These are phyloP conservation scores for Palaemon carinicauda DNA, from an alignment of 1,140 invertebrate species.

Conservation along the genomic window DNA sequence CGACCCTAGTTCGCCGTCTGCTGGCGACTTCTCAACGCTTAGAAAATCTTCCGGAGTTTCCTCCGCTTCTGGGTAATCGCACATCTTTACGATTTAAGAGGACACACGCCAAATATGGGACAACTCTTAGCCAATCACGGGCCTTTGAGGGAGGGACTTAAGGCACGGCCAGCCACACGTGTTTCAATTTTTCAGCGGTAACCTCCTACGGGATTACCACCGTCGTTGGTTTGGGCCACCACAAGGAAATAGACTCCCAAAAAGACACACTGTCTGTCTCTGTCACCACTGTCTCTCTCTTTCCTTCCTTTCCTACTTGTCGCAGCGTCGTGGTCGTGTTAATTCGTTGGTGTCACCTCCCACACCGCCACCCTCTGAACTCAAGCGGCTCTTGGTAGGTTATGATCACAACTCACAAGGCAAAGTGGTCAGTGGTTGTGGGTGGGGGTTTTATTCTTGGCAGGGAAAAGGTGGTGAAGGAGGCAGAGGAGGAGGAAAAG, in stretches of 20 bases:
- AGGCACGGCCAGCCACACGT: too few relatives aligned
- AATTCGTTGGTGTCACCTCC: too few relatives aligned
- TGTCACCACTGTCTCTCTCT: not conserved
- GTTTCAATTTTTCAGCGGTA: not conserved
- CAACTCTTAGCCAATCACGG: not conserved
- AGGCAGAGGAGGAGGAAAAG: not conserved
- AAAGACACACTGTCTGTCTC: not conserved
- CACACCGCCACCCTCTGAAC: constrained; percentile 20
- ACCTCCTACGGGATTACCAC: not conserved
- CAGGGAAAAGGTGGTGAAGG: not conserved
- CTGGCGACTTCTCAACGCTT: not conserved
- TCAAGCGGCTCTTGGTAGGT: not conserved
- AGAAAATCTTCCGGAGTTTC: not conserved
- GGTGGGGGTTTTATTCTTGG: constrained; percentile 13
- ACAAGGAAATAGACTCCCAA: not conserved
- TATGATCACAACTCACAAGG: constrained; percentile 18
- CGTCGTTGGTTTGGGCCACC: not conserved
- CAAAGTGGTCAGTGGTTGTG: constrained; percentile 27
- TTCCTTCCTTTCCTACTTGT: too few relatives aligned
- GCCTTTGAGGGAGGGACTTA: too few relatives aligned
- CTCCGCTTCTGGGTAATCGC: not conserved
- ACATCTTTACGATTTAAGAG: not conserved
- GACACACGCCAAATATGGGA: not conserved
- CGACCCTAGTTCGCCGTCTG: not conserved
- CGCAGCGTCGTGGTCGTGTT: too few relatives aligned